phyloP scores from a whole-genome alignment of 2,113 vertebrate species.

The Gobio gobio region DNA sequence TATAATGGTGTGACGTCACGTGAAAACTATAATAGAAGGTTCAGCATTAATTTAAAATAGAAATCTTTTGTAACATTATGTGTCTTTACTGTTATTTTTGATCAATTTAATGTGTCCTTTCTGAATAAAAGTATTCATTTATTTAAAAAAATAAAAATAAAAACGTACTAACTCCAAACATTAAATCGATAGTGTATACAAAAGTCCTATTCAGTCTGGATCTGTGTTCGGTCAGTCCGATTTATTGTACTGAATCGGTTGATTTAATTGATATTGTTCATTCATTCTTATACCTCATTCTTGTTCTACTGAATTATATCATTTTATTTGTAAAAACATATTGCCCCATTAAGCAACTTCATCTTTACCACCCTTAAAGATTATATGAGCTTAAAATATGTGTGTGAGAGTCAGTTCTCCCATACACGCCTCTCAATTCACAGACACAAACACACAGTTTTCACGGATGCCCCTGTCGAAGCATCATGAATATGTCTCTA shows the following conservation, averaged over 20 bases:
- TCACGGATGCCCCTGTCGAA: slow-evolving; percentile 19
- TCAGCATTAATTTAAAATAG: too few relatives aligned
- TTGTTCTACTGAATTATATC: background rate
- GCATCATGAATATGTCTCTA: slow-evolving; percentile 12
- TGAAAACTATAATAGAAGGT: too few relatives aligned
- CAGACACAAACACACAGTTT: slow-evolving; percentile 11
- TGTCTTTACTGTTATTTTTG: too few relatives aligned
- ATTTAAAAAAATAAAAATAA: too few relatives aligned
- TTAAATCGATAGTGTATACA: too few relatives aligned
- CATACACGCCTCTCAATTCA: background rate
- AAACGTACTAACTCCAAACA: too few relatives aligned
- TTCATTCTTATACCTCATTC: too few relatives aligned
- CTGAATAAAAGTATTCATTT: too few relatives aligned
- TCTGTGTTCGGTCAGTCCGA: background rate
- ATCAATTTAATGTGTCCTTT: too few relatives aligned
- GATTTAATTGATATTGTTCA: too few relatives aligned
- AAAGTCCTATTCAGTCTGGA: background rate
- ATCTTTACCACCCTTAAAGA: background rate
- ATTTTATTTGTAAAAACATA: background rate
- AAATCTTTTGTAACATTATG: too few relatives aligned
- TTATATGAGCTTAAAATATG: background rate
- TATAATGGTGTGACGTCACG: too few relatives aligned
- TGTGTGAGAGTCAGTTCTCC: background rate
- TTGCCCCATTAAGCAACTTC: background rate
- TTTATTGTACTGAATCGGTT: background rate